These are phyloP conservation scores for Saccostrea glomerata DNA, from an alignment of 1,140 invertebrate species.

Conservation along the genomic window DNA sequence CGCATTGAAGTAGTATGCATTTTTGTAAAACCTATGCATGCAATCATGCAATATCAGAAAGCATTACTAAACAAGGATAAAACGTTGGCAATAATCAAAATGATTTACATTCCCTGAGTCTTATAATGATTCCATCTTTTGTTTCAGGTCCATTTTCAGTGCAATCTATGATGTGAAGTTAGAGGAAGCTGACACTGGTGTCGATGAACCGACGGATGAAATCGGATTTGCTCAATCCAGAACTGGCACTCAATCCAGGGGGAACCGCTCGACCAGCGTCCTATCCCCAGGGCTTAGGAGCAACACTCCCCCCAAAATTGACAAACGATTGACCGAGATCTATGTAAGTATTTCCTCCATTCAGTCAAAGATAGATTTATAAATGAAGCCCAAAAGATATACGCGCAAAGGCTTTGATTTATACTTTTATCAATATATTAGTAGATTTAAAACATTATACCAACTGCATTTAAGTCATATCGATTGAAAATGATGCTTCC, in stretches of 20 bases:
- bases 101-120: neutral
- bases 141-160: constrained; percentile 75
- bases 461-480: too few relatives aligned
- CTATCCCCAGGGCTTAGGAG: constrained; percentile 62
- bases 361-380: neutral
- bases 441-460: too few relatives aligned
- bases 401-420: too few relatives aligned
- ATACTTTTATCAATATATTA: too few relatives aligned
- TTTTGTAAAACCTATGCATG: too few relatives aligned
- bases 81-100: too few relatives aligned
- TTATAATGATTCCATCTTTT: neutral
- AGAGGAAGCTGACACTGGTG: constrained; percentile 66
- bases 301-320: constrained; percentile 72
- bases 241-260: constrained; percentile 56
- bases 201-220: constrained; percentile 63
- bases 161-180: constrained; percentile 74
- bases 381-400: neutral
- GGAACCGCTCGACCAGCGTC: constrained; percentile 59
- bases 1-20: too few relatives aligned
- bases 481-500: too few relatives aligned
- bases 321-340: constrained; percentile 74
- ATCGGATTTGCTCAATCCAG: constrained; percentile 59
- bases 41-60: too few relatives aligned
- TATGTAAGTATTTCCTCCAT: constrained; percentile 70
- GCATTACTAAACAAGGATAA: too few relatives aligned